Base-by-base conservation (phyloP, 1,140 invertebrate species). In the Homarus americanus region DNA sequence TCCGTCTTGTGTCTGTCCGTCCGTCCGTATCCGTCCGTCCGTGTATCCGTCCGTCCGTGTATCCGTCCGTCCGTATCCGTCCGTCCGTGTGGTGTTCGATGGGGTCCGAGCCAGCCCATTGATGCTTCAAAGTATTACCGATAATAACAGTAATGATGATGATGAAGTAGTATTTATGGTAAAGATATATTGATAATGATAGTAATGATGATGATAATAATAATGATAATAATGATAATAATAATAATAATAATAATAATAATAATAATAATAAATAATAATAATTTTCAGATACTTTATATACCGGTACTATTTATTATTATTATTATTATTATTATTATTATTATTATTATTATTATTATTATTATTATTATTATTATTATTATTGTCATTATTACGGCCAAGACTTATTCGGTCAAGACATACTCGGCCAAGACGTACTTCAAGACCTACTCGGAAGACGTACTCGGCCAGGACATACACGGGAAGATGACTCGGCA, bases 201-300 rank as follows among this genome's bases (percentile, higher is more conserved):
- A 63, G 24, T 63, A 63, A 63, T 63, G 24, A 63, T 63, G 24
- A 63, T 63, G 24, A 63, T 63, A 63, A 63, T 63, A 63, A 63
- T 63, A 63, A 63, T 63, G 24, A 63, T 63, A 63, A 63, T 63
- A 63, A 63, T 63, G 24, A 63, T 63, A 63, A 63, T 63, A 63
- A 63, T 63, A 63, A 63, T 12, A 63, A 63, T 63, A 63, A 63
- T 63, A 63, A 63, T 63, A 63, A 63, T 63, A 63, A 63, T 63
- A 63, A 63, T 63, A 63, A 63, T 63, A 63, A 63, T 63, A 63
- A 63, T 63, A 63, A 63, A 15, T 12, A 63, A 15, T 12, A 63
- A 15, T 12, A 63, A 15, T 12, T 12, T 63, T 12, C 12, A 15
- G 24, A 63, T 63, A 63, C 12, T 63, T 12, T 12, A 15, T 12